phyloP scores from a whole-genome alignment of 2,113 vertebrate species.

The Columba livia region DNA sequence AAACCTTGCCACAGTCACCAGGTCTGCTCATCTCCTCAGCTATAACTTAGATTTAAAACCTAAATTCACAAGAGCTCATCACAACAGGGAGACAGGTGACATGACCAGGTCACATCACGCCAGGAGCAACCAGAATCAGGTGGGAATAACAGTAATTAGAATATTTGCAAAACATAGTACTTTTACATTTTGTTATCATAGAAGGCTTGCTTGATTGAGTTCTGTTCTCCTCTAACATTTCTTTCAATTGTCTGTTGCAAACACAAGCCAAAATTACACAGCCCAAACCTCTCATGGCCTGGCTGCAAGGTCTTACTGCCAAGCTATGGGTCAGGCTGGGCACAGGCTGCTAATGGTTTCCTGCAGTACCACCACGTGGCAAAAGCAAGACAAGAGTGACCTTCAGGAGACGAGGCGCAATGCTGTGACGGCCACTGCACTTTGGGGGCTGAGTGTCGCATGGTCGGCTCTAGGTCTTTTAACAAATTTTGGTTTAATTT shows the following conservation, averaged over 20 bases:
- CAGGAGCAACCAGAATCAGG: not conserved
- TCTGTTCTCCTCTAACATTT: not conserved
- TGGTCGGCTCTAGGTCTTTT: not conserved
- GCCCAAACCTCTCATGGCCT: not conserved
- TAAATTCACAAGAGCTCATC: not conserved
- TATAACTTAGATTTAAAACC: not conserved
- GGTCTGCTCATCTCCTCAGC: not conserved
- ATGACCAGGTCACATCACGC: not conserved
- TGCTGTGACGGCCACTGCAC: accelerated
- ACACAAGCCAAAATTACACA: not conserved
- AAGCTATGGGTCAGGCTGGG: not conserved
- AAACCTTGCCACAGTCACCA: not conserved
- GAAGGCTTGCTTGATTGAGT: not conserved
- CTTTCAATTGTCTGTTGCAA: not conserved
- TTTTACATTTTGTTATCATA: not conserved
- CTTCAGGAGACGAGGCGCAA: not conserved
- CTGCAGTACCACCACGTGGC: not conserved
- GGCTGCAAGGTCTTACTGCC: not conserved
- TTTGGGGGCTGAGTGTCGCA: not conserved
- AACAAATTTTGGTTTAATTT: not conserved
- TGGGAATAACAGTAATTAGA: not conserved
- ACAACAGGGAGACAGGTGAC: not conserved
- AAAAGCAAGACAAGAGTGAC: not conserved
- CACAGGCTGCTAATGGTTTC: not conserved
- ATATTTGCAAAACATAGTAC: not conserved